Evolutionary conservation across 2,113 vertebrate genomes (phyloP), one percentile per base, ranked within the genome.

Genomic region (Gambusia holbrooki): DNA sequence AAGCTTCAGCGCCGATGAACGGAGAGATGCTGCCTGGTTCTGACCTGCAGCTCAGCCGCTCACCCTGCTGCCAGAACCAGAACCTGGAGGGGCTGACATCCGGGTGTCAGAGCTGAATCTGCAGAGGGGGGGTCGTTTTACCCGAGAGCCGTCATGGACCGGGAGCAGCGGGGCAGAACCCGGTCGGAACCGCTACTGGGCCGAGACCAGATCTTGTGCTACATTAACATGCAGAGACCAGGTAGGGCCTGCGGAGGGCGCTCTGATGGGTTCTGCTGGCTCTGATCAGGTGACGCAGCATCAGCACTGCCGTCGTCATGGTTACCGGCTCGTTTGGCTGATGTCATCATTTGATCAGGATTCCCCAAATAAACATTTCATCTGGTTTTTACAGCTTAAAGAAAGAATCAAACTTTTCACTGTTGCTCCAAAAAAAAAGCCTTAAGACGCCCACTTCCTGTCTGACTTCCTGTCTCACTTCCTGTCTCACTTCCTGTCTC

Each of bases 161-260:
- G 67, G 65, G 80, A 84, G 29, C 81, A 80, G n/a, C 79, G 69
- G 1, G 74, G 67, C 65, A 0, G 84, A 66, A 71, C 78, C 19
- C 72, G 73, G 66, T 70, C 68, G 25, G 76, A 78, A 79, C 54
- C 73, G 13, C 17, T 0, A 35, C 71, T 83, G 37, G 79, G 81
- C 13, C 76, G 81, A 58, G 89, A 90, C 25, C 84, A 83, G 66
- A 82, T 92, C 81, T 85, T 92, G 66, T 90, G 85, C 72, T 92
- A 92, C 84, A 90, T 92, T 19, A 79, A 76, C 82, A 92, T 92
- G 91, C 88, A 90, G 84, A 90, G 87, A 77, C 91, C 91, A 92
- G 91, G 91, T 90, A 90, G 62, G 87, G 22, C 35, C 37, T 28
- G 37, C 15, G 67, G 17, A 32, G 42, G 17, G 13, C 12, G n/a